Percentiles rank a stretch among this genome's conserved stretches.
These are phyloP conservation scores for Cheilosia impressa DNA, from an alignment of 2,888 invertebrate genomes.

Conservation along the genomic window DNA sequence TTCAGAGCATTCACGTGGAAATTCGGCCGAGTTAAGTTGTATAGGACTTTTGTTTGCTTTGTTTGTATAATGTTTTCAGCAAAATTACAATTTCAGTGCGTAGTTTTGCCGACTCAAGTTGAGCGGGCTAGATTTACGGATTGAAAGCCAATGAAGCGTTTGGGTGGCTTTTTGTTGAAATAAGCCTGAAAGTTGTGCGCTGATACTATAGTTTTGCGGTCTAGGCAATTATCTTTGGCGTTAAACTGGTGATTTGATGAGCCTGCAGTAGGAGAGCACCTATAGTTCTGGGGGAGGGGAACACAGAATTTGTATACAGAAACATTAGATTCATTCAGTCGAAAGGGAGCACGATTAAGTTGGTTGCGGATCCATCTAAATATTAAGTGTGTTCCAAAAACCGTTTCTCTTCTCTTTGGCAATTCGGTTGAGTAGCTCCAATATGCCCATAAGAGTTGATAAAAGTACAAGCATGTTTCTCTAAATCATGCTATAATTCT, in stretches of 20 bases:
- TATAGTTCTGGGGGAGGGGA: not conserved
- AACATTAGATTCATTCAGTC: not conserved
- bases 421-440: no score
- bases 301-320: not conserved
- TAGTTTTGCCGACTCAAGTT: slow-evolving; percentile 8
- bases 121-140: slow-evolving; percentile 25
- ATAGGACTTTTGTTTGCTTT: slow-evolving; percentile 17
- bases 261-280: not conserved
- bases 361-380: no score
- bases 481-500: no score
- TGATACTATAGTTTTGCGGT: not conserved
- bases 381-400: no score
- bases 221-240: slow-evolving; percentile 15
- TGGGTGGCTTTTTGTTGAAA: slow-evolving; percentile 9
- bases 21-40: slow-evolving; percentile 37
- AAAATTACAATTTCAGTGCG: slow-evolving; percentile 42
- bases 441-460: no score
- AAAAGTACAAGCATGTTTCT: no score
- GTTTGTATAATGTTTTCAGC: slow-evolving; percentile 27
- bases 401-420: no score
- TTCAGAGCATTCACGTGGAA: slow-evolving; percentile 63
- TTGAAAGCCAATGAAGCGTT: slow-evolving; percentile 22
- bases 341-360: not conserved
- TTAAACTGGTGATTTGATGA: slow-evolving; percentile 13
- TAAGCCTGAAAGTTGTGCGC: slow-evolving; percentile 3